Evolutionary conservation across 2,888 invertebrate species (phyloP).

Genomic region (Halictus quadricinctus): DNA sequence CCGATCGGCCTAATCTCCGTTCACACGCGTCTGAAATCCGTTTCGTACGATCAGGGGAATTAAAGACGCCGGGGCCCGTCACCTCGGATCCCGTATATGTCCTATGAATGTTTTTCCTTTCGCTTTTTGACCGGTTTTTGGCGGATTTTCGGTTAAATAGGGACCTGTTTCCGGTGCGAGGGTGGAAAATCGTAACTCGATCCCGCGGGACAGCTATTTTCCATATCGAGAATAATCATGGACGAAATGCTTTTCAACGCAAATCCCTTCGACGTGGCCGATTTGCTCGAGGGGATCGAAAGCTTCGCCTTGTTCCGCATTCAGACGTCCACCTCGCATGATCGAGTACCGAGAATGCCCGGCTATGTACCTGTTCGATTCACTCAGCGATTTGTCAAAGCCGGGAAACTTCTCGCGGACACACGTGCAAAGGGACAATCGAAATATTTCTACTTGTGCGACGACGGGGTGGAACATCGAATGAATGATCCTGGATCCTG

Average conservation of each 20-base stretch:
- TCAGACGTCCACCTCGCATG: slow-evolving; percentile 47
- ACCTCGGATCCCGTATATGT: background rate
- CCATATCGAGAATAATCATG: slow-evolving; percentile 31
- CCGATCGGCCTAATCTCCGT: slow-evolving; percentile 35
- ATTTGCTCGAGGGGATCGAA: slow-evolving; percentile 26
- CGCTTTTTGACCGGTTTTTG: background rate
- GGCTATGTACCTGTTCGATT: slow-evolving; percentile 51
- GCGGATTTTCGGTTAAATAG: background rate
- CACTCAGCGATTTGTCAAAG: slow-evolving; percentile 33
- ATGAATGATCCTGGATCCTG: background rate
- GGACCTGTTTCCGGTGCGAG: slow-evolving; percentile 22
- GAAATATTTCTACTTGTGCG: background rate
- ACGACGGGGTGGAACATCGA: background rate
- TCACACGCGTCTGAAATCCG: slow-evolving; percentile 14
- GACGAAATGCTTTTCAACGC: slow-evolving; percentile 12
- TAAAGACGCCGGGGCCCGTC: background rate
- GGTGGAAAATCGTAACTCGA: slow-evolving; percentile 39
- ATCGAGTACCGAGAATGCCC: slow-evolving; percentile 37
- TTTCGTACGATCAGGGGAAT: background rate
- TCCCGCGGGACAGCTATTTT: slow-evolving; percentile 10
- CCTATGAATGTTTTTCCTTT: background rate
- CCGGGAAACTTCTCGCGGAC: slow-evolving; percentile 12
- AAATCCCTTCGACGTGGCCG: slow-evolving; percentile 37
- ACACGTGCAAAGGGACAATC: slow-evolving; percentile 4
- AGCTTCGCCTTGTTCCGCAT: slow-evolving; percentile 15